These are phyloP conservation scores for Macrosteles quadrilineatus DNA, from an alignment of 1,140 invertebrate genomes.

Conservation along the genomic window DNA sequence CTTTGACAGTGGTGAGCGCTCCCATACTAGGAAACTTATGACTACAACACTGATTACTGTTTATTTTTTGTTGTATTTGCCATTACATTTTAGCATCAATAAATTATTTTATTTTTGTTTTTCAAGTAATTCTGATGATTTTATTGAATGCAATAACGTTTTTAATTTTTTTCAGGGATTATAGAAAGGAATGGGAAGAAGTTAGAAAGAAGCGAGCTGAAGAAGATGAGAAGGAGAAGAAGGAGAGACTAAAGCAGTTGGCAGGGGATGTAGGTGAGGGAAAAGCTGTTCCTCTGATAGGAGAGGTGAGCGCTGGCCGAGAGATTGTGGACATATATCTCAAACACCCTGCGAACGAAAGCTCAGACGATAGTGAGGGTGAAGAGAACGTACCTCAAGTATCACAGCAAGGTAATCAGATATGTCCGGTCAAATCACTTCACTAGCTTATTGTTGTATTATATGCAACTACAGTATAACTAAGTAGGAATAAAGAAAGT, in stretches of 20 bases:
- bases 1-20: too few species aligned
- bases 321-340: constrained; percentile 69
- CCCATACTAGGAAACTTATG: too few species aligned
- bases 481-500: too few species aligned
- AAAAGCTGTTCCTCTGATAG: constrained; percentile 53
- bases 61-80: too few species aligned
- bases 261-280: constrained; percentile 44
- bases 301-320: constrained; percentile 55
- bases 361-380: constrained; percentile 72
- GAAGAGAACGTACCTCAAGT: constrained; percentile 49
- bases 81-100: too few species aligned
- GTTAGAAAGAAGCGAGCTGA: constrained; percentile 58
- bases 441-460: too few species aligned
- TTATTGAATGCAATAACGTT: too few species aligned
- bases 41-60: too few species aligned
- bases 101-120: too few species aligned
- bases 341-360: constrained; percentile 68
- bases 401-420: constrained; percentile 15
- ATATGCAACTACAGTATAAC: too few species aligned
- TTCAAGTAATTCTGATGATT: too few species aligned
- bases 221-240: constrained; percentile 52
- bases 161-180: constrained; percentile 60
- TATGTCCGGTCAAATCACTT: too few species aligned
- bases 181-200: constrained; percentile 70
- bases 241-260: constrained; percentile 46